Evolutionary conservation across 1,140 invertebrate genomes (phyloP).

Genomic region (Drosophila ananassae): DNA sequence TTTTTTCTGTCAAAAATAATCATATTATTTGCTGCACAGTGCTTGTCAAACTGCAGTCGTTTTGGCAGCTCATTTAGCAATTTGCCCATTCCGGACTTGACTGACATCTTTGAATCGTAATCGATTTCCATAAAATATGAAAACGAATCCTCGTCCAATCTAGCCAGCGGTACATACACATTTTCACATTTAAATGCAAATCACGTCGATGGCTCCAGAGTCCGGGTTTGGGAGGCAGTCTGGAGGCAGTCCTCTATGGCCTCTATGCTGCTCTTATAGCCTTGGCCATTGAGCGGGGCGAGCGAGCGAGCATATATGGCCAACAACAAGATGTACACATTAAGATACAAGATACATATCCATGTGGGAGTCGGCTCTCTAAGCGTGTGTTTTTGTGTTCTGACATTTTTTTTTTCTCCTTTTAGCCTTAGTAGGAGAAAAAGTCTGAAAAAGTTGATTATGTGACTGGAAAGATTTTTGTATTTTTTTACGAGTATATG

Average conservation of each 20-base stretch:
- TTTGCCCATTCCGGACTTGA: conserved; percentile 35
- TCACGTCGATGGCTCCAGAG: conserved; percentile 49
- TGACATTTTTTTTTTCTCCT: conserved; percentile 17
- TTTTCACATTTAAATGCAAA: conserved; percentile 76
- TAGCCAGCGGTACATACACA: conserved; percentile 4
- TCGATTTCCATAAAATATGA: conserved; percentile 54
- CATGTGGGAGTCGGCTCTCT: conserved; percentile 33
- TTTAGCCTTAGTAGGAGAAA: conserved; percentile 2
- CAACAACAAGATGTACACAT: conserved; percentile 51
- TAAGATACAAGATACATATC: conserved; percentile 67
- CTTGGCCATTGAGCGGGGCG: conserved; percentile 52
- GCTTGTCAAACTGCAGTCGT: conserved; percentile 58
- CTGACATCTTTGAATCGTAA: conserved; percentile 39
- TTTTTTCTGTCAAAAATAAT: not conserved
- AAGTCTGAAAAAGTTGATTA: conserved; percentile 36
- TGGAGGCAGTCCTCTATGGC: too few relatives aligned
- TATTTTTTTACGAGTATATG: conserved; percentile 18
- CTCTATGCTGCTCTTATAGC: conserved; percentile 18
- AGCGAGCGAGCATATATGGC: conserved; percentile 40
- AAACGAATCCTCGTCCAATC: conserved; percentile 35
- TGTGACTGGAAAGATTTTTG: conserved; percentile 48
- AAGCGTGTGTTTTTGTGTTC: conserved; percentile 23
- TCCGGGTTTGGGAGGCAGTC: not conserved
- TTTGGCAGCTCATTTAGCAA: conserved; percentile 76
- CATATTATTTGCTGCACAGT: not conserved